Conservation (phyloP, 23 tunicate species). For the Styela clava region DNA sequence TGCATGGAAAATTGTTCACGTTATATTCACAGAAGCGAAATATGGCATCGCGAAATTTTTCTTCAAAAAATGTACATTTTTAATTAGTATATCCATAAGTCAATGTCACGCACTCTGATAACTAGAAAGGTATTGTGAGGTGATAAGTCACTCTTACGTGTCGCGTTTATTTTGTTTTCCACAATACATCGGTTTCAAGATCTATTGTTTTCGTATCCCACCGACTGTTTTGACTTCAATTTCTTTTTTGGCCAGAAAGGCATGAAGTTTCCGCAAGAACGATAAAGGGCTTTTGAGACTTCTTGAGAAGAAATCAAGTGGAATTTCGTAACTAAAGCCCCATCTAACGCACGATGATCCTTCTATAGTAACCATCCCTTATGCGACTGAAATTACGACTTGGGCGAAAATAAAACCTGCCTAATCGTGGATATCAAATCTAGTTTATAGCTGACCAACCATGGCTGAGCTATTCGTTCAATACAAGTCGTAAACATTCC, state of each 20-base stretch:
- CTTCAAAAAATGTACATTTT: too few relatives aligned
- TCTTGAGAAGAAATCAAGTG: background rate
- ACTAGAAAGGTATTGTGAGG: background rate
- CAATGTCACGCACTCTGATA: background rate
- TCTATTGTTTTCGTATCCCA: background rate
- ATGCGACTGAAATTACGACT: too few relatives aligned
- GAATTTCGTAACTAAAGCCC: background rate
- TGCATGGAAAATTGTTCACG: too few relatives aligned
- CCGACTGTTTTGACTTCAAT: background rate
- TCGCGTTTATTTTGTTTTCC: background rate
- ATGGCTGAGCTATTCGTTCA: too few relatives aligned
- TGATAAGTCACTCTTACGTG: constrained; percentile 19
- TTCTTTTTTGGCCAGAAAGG: background rate
- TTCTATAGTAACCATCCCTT: background rate
- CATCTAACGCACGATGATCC: background rate
- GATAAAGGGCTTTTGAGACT: background rate
- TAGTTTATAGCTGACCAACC: too few relatives aligned
- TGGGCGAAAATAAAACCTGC: too few relatives aligned
- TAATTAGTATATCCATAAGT: background rate
- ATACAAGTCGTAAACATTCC: too few relatives aligned
- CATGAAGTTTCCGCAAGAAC: background rate
- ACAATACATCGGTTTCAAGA: background rate
- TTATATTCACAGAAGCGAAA: too few relatives aligned
- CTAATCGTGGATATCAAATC: too few relatives aligned
- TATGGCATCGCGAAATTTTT: too few relatives aligned